Evolutionary conservation across 2,888 invertebrate genomes (phyloP), one percentile per base, ranked within the genome.

Genomic region (Alviniconcha strummeri): DNA sequence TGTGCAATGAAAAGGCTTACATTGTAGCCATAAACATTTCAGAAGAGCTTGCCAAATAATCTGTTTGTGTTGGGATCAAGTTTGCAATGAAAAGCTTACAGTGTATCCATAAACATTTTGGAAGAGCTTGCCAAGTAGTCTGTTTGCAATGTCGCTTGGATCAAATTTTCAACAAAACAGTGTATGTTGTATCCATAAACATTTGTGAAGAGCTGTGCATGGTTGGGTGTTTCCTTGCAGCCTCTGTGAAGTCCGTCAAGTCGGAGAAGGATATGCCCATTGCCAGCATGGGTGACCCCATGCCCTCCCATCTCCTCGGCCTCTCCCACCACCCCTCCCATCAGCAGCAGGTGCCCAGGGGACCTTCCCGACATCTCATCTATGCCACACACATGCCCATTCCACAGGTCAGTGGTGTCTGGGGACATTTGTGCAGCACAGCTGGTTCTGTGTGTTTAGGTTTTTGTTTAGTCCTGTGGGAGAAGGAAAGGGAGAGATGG

Each of bases 331-430:
- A 82, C 72, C 87, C 87, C 7, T 85, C 67, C 78, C 74, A 85
- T 79, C 80, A 88, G 85, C 90, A 89, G 11, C 78, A 76, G 19
- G 56, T 74, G 75, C 89, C 88, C 67, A 90, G 90, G 67, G 90
- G 91, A 5, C 91, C 91, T 5, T 91, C 92, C 3, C 87, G 93
- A 36, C 94, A 94, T 85, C 88, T 93, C 86, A 87, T 91, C 77
- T 99, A 98, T 94, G 98, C 98, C 0, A 97, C 97, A 87, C 99
- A 99, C 94, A 98, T 99, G 94, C 99, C 99, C 0, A 95, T 99
- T 86, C 57, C 11, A 55, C 36, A 75, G 11, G 17, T 54, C 19
- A 75, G 60, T 60, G 52, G 13, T 52, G 8, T 72, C 54, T 13
- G n/a, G n/a, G n/a, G n/a, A n/a, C 36, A 36, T 36, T 36, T 67